These are phyloP conservation scores for Bombus superbus DNA, from an alignment of 1,140 invertebrate species.

Conservation along the genomic window DNA sequence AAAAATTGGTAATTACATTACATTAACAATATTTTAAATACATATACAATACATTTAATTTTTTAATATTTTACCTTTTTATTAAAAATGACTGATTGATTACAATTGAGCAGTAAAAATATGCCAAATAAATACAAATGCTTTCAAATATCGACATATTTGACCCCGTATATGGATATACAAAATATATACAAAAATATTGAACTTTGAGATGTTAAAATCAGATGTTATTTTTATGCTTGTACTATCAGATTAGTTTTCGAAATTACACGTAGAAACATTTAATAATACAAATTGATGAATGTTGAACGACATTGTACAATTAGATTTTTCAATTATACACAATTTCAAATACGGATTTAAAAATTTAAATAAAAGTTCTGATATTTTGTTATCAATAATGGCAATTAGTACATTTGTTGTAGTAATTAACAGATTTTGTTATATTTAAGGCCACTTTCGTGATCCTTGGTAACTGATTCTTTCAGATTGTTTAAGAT, in stretches of 20 bases:
- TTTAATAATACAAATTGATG: slow-evolving; percentile 30
- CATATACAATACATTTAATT: not conserved
- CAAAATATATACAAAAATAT: slow-evolving; percentile 23
- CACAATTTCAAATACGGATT: not conserved
- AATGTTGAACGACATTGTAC: slow-evolving; percentile 28
- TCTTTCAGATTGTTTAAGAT: not conserved
- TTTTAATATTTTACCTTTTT: slow-evolving; percentile 9
- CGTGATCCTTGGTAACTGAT: not conserved
- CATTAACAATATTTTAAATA: not conserved
- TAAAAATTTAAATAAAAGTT: slow-evolving; percentile 19
- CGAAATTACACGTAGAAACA: not conserved
- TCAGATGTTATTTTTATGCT: slow-evolving; percentile 1
- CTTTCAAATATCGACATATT: slow-evolving; percentile 11
- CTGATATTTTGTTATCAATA: not conserved
- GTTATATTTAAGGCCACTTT: slow-evolving; percentile 9
- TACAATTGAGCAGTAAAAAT: slow-evolving; percentile 23
- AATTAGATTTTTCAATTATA: slow-evolving; percentile 31
- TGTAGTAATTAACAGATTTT: not conserved
- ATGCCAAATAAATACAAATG: slow-evolving; percentile 17
- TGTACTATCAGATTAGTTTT: slow-evolving; percentile 18
- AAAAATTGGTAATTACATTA: not conserved
- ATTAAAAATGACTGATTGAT: slow-evolving; percentile 16
- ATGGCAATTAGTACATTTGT: too few relatives aligned
- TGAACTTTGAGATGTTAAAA: slow-evolving; percentile 16
- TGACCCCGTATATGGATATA: not conserved